Evolutionary conservation across 2,797 vertebrate species (phyloP).

Genomic region (Toxotes lorentzi): DNA sequence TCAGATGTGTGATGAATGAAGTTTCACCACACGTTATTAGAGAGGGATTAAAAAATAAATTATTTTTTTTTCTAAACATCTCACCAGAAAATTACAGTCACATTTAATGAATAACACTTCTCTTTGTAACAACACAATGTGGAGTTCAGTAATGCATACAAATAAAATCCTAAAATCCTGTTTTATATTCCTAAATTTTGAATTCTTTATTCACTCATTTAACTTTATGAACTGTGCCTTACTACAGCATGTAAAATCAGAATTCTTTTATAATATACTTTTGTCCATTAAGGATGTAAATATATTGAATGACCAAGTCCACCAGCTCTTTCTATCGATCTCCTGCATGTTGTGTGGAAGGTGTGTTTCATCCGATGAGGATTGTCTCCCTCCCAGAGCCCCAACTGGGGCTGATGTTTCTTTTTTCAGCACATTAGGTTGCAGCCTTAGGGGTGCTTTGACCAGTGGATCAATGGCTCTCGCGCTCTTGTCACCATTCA

Average conservation of each 20-base stretch:
- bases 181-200: too few relatives aligned
- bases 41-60: slow-evolving; percentile 57
- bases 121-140: slow-evolving; percentile 22
- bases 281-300: slow-evolving; percentile 49
- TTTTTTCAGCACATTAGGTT: slow-evolving; percentile 85
- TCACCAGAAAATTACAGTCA: slow-evolving; percentile 78
- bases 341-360: slow-evolving; percentile 66
- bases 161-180: neutral
- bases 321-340: slow-evolving; percentile 73
- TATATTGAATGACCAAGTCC: slow-evolving; percentile 58
- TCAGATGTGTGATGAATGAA: slow-evolving; percentile 86
- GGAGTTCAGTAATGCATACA: neutral
- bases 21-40: slow-evolving; percentile 89
- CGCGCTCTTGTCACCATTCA: slow-evolving; percentile 86
- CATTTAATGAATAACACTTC: slow-evolving; percentile 90
- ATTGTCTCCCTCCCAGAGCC: slow-evolving; percentile 71
- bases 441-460: slow-evolving; percentile 85
- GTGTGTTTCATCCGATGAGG: slow-evolving; percentile 78
- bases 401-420: slow-evolving; percentile 81
- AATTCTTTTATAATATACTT: slow-evolving; percentile 30
- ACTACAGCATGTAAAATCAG: slow-evolving; percentile 7
- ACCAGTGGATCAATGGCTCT: slow-evolving; percentile 86
- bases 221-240: neutral
- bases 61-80: slow-evolving; percentile 72
- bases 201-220: neutral